phyloP scores from a whole-genome alignment of 2,797 vertebrate genomes.

The Gymnothorax reevesii region DNA sequence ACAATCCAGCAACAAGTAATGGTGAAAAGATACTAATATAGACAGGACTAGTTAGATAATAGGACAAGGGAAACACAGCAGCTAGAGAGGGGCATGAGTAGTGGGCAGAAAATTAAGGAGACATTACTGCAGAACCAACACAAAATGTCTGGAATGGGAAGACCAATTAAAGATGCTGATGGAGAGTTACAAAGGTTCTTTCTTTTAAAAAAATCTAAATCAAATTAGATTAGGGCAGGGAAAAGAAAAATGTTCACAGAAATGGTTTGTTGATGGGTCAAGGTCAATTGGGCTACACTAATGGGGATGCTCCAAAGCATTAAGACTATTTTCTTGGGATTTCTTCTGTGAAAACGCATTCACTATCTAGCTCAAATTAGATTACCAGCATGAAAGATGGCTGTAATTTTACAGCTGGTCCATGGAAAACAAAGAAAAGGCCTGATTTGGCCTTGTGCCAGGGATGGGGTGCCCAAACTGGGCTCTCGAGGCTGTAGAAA shows the following conservation, averaged over 20 bases:
- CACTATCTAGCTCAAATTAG: neutral
- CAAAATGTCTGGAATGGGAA: no score
- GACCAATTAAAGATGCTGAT: neutral
- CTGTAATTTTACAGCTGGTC: neutral
- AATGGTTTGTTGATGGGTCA: neutral
- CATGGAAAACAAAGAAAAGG: neutral
- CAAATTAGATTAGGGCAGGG: neutral
- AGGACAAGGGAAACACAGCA: no score
- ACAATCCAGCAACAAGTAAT: no score
- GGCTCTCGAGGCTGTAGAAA: neutral
- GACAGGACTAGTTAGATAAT: no score
- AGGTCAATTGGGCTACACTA: neutral
- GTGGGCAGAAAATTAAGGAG: no score
- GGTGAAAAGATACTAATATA: no score
- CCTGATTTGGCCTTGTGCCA: slow-evolving; percentile 19
- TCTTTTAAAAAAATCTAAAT: neutral
- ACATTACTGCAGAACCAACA: no score
- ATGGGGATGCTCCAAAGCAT: neutral
- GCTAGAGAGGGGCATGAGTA: no score
- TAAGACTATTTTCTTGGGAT: neutral
- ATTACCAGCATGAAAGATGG: neutral
- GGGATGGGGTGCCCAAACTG: neutral
- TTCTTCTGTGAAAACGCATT: neutral
- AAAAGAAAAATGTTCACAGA: slow-evolving; percentile 1
- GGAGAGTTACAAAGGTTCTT: neutral